A percentile compares a stretch with the other conserved stretches of the same genome.
These are phyloP conservation scores for Drosophila pegasa DNA, from an alignment of 2,888 invertebrate genomes.

Conservation along the genomic window DNA sequence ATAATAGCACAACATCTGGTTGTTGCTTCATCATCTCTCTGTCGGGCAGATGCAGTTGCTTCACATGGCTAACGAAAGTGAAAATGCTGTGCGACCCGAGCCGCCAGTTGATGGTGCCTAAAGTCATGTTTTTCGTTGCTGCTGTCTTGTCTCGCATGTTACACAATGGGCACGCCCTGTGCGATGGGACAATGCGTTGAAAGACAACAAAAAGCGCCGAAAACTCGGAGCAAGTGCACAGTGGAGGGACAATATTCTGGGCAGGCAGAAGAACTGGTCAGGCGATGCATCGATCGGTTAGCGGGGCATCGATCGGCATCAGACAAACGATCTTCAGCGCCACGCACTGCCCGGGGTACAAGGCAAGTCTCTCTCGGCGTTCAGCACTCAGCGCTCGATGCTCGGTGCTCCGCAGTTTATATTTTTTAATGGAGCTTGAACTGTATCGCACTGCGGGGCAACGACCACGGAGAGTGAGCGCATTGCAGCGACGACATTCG, in stretches of 20 bases:
- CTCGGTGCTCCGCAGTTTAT: slow-evolving; percentile 35
- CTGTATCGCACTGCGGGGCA: slow-evolving; percentile 67
- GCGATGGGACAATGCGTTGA: slow-evolving; percentile 37
- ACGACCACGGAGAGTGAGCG: slow-evolving; percentile 46
- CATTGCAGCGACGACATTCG: slow-evolving; percentile 67
- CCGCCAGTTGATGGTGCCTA: slow-evolving; percentile 31
- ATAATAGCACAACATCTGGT: slow-evolving; percentile 27
- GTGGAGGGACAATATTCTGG: slow-evolving; percentile 61
- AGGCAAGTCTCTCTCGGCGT: slow-evolving; percentile 21
- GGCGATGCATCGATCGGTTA: slow-evolving; percentile 55
- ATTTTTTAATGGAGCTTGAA: slow-evolving; percentile 73
- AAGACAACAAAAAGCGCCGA: slow-evolving; percentile 26
- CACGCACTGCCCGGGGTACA: slow-evolving; percentile 9
- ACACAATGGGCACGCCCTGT: slow-evolving; percentile 64
- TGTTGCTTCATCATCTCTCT: slow-evolving; percentile 18
- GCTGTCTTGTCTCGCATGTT: slow-evolving; percentile 52
- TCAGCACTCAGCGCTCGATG: too few species aligned
- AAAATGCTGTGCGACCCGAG: slow-evolving; percentile 47
- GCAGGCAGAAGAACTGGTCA: slow-evolving; percentile 71
- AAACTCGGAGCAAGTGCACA: slow-evolving; percentile 34
- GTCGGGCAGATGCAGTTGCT: slow-evolving; percentile 51
- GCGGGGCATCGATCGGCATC: slow-evolving; percentile 26
- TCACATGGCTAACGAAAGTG: slow-evolving; percentile 64
- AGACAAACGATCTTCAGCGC: slow-evolving; percentile 33
- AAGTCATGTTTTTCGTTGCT: slow-evolving; percentile 36